phyloP scores from a whole-genome alignment of 2,888 invertebrate species.

The Erebia ligea region DNA sequence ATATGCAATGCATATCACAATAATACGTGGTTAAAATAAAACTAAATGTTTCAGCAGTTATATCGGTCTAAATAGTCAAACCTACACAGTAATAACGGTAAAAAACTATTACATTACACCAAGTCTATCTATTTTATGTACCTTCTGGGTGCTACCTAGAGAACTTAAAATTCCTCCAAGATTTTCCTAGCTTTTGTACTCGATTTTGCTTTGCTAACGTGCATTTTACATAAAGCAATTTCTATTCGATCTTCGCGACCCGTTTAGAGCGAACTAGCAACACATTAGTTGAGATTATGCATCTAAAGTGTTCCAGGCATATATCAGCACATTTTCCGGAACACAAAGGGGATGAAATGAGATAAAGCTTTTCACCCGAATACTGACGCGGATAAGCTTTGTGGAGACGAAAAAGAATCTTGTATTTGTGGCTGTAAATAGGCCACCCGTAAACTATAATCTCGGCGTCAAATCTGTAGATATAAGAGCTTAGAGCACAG shows the following conservation, averaged over 20 bases:
- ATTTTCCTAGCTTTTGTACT: slow-evolving; percentile 10
- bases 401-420: slow-evolving; percentile 19
- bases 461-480: slow-evolving; percentile 15
- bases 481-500: not conserved
- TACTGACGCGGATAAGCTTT: slow-evolving; percentile 20
- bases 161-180: slow-evolving; percentile 3
- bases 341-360: slow-evolving; percentile 29
- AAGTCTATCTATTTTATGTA: not conserved
- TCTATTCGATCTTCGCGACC: slow-evolving; percentile 22
- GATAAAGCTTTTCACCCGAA: slow-evolving; percentile 21
- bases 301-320: slow-evolving; percentile 24
- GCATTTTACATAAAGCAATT: slow-evolving; percentile 27
- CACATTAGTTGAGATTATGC: slow-evolving; percentile 27
- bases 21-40: too few species aligned
- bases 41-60: too few species aligned
- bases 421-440: slow-evolving; percentile 22
- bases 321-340: slow-evolving; percentile 22
- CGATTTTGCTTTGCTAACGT: slow-evolving; percentile 15
- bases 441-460: slow-evolving; percentile 22
- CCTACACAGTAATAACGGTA: too few species aligned
- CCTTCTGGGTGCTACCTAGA: not conserved
- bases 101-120: not conserved
- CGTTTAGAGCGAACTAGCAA: slow-evolving; percentile 23
- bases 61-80: too few species aligned
- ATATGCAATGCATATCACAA: too few species aligned